phyloP scores from a whole-genome alignment of 2,888 invertebrate genomes.

The Drosophila mimica region DNA sequence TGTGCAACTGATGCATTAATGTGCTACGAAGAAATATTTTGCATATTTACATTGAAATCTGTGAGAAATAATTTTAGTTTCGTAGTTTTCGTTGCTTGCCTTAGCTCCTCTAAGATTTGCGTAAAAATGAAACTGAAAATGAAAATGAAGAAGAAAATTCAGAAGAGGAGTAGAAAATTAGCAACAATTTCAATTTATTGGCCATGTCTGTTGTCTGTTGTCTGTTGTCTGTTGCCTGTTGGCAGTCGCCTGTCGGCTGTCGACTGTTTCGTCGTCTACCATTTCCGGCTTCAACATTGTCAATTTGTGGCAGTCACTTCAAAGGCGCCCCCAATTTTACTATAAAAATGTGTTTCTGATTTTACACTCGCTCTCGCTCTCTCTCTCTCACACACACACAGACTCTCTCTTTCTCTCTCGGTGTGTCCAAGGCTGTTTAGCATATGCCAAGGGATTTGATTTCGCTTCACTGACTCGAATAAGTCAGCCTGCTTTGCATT shows the following conservation, averaged over 20 bases:
- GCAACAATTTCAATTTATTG: constrained; percentile 74
- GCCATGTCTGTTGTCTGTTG: constrained; percentile 43
- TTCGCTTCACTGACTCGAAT: constrained; percentile 49
- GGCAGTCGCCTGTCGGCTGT: constrained; percentile 12
- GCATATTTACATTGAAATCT: constrained; percentile 79
- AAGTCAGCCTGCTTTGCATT: constrained; percentile 44
- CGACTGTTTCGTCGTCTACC: constrained; percentile 45
- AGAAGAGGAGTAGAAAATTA: constrained; percentile 30
- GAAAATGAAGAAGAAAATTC: not conserved
- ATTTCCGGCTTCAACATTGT: constrained; percentile 64
- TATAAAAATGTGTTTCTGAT: constrained; percentile 55
- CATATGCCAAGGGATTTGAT: constrained; percentile 57
- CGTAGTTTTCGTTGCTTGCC: constrained; percentile 2
- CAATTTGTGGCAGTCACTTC: constrained; percentile 65
- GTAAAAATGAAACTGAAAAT: constrained; percentile 2
- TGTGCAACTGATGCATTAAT: constrained; percentile 69
- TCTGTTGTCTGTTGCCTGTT: constrained; percentile 7
- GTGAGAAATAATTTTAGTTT: constrained; percentile 63
- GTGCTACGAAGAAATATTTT: constrained; percentile 78
- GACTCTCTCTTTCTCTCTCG: not conserved
- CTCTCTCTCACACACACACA: not conserved
- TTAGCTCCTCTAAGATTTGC: constrained; percentile 9
- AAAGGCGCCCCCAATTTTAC: constrained; percentile 47
- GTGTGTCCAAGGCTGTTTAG: constrained; percentile 54
- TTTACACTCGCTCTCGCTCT: constrained; percentile 10